Evolutionary conservation across 2,888 invertebrate species (phyloP).

Genomic region (Microplitis deprimator): DNA sequence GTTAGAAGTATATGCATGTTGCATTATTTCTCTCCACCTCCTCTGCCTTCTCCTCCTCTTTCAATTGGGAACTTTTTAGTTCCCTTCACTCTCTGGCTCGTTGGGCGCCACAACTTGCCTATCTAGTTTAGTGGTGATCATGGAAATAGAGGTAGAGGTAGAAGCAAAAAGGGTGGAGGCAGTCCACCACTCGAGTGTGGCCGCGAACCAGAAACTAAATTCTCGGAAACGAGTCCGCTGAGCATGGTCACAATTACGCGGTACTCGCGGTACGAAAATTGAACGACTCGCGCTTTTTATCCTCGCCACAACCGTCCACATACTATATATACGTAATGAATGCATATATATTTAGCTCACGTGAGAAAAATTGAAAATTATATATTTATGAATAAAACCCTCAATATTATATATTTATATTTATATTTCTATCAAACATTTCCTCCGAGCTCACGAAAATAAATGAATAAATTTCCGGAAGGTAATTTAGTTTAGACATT

Average conservation of each 20-base stretch:
- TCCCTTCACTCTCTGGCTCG: background rate
- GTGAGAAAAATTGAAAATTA: conserved; percentile 13
- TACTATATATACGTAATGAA: conserved; percentile 2
- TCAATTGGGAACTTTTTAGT: background rate
- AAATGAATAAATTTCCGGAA: no score
- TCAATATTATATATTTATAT: no score
- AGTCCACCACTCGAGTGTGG: conserved; percentile 41
- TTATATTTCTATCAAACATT: no score
- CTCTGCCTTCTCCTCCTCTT: background rate
- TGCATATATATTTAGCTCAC: background rate
- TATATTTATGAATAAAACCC: no score
- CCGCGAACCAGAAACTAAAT: conserved; percentile 64
- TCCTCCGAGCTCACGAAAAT: no score
- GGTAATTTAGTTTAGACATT: no score
- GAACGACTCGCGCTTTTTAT: conserved; percentile 62
- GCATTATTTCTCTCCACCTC: conserved; percentile 20
- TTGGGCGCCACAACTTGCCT: no score
- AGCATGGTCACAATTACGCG: conserved; percentile 66
- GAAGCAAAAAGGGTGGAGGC: background rate
- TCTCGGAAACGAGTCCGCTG: conserved; percentile 64
- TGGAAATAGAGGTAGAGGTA: background rate
- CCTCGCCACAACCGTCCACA: conserved; percentile 12
- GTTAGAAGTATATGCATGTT: background rate
- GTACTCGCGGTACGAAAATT: conserved; percentile 61
- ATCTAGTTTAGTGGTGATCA: background rate